Evolutionary conservation across 2,888 invertebrate species (phyloP), one percentile per base, ranked within the genome.

Genomic region (Cyrtodaria siliqua): DNA sequence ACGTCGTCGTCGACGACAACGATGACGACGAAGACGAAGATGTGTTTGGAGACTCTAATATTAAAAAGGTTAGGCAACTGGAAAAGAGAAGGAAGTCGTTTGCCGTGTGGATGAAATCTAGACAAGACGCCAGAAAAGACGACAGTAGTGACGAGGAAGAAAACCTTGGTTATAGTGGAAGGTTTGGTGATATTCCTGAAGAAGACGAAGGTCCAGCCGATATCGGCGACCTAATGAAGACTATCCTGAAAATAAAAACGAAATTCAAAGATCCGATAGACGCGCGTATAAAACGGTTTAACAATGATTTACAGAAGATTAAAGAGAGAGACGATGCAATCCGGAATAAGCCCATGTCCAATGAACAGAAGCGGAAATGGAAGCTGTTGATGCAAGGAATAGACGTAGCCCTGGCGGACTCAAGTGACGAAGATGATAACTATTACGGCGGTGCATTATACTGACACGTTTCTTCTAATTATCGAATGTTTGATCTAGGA

Each of bases 381-480:
- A 69, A 73, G 24, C 55, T 74, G 63, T 55, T 82, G 29, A 76
- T 78, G n/a, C 69, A 75, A 49, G 84, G 82, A 26, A 74, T 81
- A 42, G 76, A 81, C n/a, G 79, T 79, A 0, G 81, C 79, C n/a
- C 53, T 81, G 1, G 82, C 67, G 1, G 77, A 77, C 16, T 82
- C 79, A 1, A 79, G 80, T 60, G 82, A 80, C 20, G 84, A 82
- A 6, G 82, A 80, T n/a, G 76, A 74, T 57, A 55, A 75, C 27
- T 72, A 33, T 38, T 69, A 52, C 38, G 42, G 52, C 33, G 12
- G 33, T 33, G 33, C 12, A 33, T 33, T 33, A 33, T 33, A 33
- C 12, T 33, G 12, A 12, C 33, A 33, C 12, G 33, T n/a, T n/a
- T n/a, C n/a, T n/a, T n/a, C n/a, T n/a, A n/a, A n/a, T n/a, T n/a